phyloP scores from a whole-genome alignment of 1,140 invertebrate species.

The Cataglyphis hispanica region DNA sequence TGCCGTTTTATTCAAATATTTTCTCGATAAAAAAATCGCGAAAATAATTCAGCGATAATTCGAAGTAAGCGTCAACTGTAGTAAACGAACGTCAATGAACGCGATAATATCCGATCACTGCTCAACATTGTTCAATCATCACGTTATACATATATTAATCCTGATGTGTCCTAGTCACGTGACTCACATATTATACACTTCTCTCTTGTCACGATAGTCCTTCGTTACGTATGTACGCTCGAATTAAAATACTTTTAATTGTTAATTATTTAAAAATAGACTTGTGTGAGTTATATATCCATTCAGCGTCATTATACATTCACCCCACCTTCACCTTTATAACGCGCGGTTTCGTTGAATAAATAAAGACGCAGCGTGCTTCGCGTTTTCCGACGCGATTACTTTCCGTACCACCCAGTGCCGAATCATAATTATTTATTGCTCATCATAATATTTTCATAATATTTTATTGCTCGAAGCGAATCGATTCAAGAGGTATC shows the following conservation, averaged over 20 bases:
- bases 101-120: background rate
- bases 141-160: background rate
- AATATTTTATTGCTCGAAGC: background rate
- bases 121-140: background rate
- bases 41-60: background rate
- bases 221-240: too few relatives aligned
- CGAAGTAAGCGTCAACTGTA: background rate
- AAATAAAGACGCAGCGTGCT: background rate
- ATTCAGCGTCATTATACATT: background rate
- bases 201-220: too few relatives aligned
- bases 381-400: background rate
- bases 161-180: too few relatives aligned
- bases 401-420: background rate
- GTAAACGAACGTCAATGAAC: too few relatives aligned
- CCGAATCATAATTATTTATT: slow-evolving; percentile 38
- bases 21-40: background rate
- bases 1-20: background rate
- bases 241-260: background rate
- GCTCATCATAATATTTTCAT: too few relatives aligned
- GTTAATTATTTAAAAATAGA: background rate
- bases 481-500: background rate
- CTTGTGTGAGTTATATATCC: background rate
- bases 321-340: background rate
- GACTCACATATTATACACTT: too few relatives aligned
- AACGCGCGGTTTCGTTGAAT: background rate